These are phyloP conservation scores for Litocranius walleri DNA, from an alignment of 2,113 vertebrate genomes.

Conservation along the genomic window DNA sequence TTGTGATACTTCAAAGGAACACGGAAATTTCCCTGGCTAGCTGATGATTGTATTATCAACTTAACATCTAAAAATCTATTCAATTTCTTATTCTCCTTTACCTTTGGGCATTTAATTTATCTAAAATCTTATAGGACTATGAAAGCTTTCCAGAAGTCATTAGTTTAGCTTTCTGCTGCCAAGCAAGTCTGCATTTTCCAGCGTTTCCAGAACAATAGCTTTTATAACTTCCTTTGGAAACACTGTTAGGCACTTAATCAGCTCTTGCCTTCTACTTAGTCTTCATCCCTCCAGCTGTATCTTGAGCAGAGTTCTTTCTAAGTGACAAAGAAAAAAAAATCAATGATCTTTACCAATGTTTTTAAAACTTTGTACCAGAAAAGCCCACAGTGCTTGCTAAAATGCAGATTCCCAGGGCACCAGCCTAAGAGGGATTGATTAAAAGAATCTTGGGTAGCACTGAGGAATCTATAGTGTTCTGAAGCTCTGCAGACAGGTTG, in stretches of 20 bases:
- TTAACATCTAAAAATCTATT: conserved; percentile 33
- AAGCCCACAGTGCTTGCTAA: not conserved
- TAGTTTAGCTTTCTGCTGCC: conserved; percentile 29
- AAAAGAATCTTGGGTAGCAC: not conserved
- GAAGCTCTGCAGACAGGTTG: not conserved
- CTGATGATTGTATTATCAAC: conserved; percentile 49
- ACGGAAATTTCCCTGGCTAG: conserved; percentile 3
- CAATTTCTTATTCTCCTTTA: conserved; percentile 43
- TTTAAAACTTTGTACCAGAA: not conserved
- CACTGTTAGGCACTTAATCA: conserved; percentile 39
- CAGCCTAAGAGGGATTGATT: not conserved
- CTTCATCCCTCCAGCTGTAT: conserved; percentile 22
- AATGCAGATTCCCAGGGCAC: not conserved
- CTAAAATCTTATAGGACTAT: not conserved
- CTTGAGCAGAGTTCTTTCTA: conserved; percentile 15
- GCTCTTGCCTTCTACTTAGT: conserved; percentile 11
- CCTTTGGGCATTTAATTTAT: conserved; percentile 62
- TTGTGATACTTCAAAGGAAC: not conserved
- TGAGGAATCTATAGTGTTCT: not conserved
- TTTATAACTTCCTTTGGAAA: conserved; percentile 53
- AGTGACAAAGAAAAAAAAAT: not conserved
- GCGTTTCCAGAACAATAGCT: conserved; percentile 48
- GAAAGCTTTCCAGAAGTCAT: conserved; percentile 28
- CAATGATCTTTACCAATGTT: not conserved
- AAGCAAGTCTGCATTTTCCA: conserved; percentile 28